Conservation (phyloP, 2,113 vertebrate species). For the Butorides virescens region DNA sequence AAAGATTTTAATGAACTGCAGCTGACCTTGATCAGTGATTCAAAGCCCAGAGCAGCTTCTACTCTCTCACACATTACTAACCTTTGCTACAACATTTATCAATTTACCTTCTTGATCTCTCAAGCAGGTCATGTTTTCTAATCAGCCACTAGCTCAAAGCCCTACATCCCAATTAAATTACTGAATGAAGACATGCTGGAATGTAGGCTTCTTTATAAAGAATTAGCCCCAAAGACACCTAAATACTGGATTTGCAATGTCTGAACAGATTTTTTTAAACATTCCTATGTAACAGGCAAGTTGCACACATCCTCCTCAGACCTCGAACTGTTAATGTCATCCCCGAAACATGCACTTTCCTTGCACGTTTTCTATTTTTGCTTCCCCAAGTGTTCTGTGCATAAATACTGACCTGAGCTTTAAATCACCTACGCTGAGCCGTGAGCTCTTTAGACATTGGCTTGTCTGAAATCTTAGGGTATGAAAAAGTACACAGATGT, state of each 20-base stretch:
- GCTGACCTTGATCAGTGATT: conserved; percentile 89
- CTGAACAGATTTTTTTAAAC: neutral
- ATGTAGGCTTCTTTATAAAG: conserved; percentile 62
- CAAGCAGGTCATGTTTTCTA: conserved; percentile 93
- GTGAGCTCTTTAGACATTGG: neutral
- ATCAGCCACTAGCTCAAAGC: conserved; percentile 82
- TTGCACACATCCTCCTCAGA: neutral
- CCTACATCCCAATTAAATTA: conserved; percentile 82
- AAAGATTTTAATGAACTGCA: conserved; percentile 86
- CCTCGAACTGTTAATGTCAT: neutral
- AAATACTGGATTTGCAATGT: neutral
- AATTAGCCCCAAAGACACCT: conserved; percentile 12
- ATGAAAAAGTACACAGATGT: conserved; percentile 7
- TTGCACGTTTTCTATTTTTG: conserved; percentile 11
- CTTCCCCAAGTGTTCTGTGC: neutral
- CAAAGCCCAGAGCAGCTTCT: conserved; percentile 78
- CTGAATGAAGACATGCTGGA: conserved; percentile 68
- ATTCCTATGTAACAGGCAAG: neutral
- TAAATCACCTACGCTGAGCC: neutral
- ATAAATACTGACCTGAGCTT: conserved; percentile 19
- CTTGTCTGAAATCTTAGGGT: neutral
- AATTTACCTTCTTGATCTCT: conserved; percentile 95
- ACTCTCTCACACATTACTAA: conserved; percentile 79
- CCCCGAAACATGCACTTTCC: neutral
- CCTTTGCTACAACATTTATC: conserved; percentile 90